Evolutionary conservation across 2,888 invertebrate genomes (phyloP).

Genomic region (Tetanocera ferruginea): DNA sequence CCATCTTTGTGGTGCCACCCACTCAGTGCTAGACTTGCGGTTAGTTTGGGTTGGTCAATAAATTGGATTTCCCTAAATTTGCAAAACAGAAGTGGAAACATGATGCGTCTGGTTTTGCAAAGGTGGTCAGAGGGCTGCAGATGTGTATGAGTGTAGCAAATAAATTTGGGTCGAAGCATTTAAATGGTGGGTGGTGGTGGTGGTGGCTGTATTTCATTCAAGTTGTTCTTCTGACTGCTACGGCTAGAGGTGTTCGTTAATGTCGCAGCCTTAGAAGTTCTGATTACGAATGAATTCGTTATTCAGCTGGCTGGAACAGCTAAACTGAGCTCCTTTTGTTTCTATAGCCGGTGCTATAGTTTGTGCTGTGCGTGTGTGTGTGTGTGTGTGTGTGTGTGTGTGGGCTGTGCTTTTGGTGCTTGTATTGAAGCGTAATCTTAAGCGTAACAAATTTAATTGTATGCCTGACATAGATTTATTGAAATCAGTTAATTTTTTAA

Average conservation of each 20-base stretch:
- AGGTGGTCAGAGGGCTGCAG: background rate
- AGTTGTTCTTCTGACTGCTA: background rate
- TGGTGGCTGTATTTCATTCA: background rate
- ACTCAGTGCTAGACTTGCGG: background rate
- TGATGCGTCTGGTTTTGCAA: slow-evolving; percentile 12
- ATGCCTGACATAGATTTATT: slow-evolving; percentile 23
- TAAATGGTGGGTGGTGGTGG: background rate
- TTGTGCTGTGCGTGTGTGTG: background rate
- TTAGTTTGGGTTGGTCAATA: slow-evolving; percentile 11
- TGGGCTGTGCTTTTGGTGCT: background rate
- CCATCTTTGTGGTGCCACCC: background rate
- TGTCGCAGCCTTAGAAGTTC: background rate
- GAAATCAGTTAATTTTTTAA: slow-evolving; percentile 14
- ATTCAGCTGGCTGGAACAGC: too few relatives aligned
- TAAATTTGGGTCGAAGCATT: background rate
- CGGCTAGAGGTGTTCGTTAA: background rate
- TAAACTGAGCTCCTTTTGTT: background rate
- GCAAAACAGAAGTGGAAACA: slow-evolving; percentile 33
- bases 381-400: background rate
- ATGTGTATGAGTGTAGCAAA: background rate
- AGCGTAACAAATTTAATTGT: slow-evolving; percentile 23
- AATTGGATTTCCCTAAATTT: slow-evolving; percentile 36
- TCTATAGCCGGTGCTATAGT: background rate
- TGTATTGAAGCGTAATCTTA: background rate
- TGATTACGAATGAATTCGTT: slow-evolving; percentile 3